Conservation (phyloP, 2,797 vertebrate genomes). For the Myripristis murdjan region DNA sequence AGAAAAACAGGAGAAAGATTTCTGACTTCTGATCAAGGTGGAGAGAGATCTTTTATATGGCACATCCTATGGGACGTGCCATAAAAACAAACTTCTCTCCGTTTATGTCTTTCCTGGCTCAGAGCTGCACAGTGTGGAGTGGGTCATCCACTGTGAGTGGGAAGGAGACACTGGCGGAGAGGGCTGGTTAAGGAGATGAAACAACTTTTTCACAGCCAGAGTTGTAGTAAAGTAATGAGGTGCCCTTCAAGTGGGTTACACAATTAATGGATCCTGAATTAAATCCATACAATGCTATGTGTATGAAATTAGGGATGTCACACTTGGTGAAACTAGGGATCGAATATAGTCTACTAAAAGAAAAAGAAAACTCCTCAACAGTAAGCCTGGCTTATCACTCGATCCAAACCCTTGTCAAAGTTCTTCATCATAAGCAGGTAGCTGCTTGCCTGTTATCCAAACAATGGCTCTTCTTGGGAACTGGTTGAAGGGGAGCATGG, state of each 20-base stretch:
- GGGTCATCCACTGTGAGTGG: conserved; percentile 62
- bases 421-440: too few relatives aligned
- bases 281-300: conserved; percentile 41
- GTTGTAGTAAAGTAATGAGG: conserved; percentile 63
- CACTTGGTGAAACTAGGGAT: neutral
- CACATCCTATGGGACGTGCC: conserved; percentile 41
- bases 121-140: conserved; percentile 42
- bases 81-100: conserved; percentile 53
- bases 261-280: conserved; percentile 57
- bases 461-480: too few relatives aligned
- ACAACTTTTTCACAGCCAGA: conserved; percentile 65
- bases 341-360: neutral
- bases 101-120: conserved; percentile 44
- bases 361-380: too few relatives aligned
- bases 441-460: too few relatives aligned
- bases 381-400: too few relatives aligned
- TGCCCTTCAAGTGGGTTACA: conserved; percentile 62
- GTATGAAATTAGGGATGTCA: conserved; percentile 26
- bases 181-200: conserved; percentile 65
- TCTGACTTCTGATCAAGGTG: conserved; percentile 46
- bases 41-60: conserved; percentile 40
- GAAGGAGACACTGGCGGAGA: conserved; percentile 60
- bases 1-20: conserved; percentile 34
- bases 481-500: too few relatives aligned
- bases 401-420: too few relatives aligned